Evolutionary conservation across 1,140 invertebrate species (phyloP), one percentile per base, ranked within the genome.

Genomic region (Aphelenchoides fujianensis): DNA sequence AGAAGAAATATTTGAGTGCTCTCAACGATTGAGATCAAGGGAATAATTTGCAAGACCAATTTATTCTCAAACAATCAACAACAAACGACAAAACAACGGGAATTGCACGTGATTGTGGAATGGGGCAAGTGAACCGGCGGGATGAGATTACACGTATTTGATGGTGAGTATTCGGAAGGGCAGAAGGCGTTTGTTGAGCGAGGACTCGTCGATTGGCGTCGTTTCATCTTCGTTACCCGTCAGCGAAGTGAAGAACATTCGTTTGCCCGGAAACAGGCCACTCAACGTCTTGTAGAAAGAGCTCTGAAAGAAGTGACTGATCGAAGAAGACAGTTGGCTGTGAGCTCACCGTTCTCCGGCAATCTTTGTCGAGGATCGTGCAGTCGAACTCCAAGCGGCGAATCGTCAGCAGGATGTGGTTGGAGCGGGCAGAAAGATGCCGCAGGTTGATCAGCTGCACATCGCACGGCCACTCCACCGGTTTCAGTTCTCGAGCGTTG

Each of bases 401-500:
- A n/a, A 66, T 12, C 12, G 32, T 66, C 34, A 66, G 36, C 1
- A 66, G 36, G 12, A 36, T n/a, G 23, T 27, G 12, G 9, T 30
- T 35, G 37, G 0, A 30, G 9, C 16, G 16, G 16, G 23, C 34
- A 30, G 5, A 7, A 7, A 69, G 19, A 69, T 69, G 41, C 28
- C 69, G 69, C 5, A 70, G 30, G 54, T 70, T 70, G 27, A 70
- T 70, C 19, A 70, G 53, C 35, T 70, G 63, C 3, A 70, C 16
- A 68, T 70, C 54, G 34, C 69, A 70, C 16, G 69, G 69, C 69
- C 69, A 70, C 27, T 36, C 19, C n/a, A 70, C 31, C n/a, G 31
- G 19, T 19, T 7, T 62, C 1, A 52, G 35, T 52, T 68, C 53
- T 12, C 23, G 34, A 23, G 30, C 23, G 54, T 36, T 41, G 30